A percentile compares a stretch with the other conserved stretches of the same genome.
phyloP scores from a whole-genome alignment of 2,888 invertebrate species.

The Danaus chrysippus region DNA sequence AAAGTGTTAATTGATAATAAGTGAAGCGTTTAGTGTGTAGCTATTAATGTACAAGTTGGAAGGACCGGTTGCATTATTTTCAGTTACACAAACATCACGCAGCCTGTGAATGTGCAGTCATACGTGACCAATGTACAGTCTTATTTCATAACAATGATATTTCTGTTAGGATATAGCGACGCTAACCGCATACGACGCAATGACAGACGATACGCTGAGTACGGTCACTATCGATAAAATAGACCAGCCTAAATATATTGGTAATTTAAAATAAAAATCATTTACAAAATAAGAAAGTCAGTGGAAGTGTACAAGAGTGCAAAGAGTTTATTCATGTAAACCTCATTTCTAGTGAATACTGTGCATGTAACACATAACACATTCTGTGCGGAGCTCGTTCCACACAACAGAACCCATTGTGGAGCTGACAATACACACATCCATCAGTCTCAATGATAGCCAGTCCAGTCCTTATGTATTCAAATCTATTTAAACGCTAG shows the following conservation, averaged over 20 bases:
- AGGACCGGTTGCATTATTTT: conserved; percentile 29
- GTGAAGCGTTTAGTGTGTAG: not conserved
- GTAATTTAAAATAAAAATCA: not conserved
- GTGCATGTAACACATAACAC: conserved; percentile 18
- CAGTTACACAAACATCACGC: conserved; percentile 43
- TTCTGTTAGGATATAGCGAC: conserved; percentile 53
- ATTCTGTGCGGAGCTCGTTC: conserved; percentile 17
- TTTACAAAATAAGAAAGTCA: conserved; percentile 36
- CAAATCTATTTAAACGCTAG: conserved; percentile 8
- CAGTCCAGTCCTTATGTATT: conserved; percentile 27
- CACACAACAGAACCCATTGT: conserved; percentile 48
- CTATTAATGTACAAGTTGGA: not conserved
- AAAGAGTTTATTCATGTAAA: conserved; percentile 48
- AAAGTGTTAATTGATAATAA: not conserved
- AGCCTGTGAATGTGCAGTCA: conserved; percentile 38
- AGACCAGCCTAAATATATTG: not conserved
- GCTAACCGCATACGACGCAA: conserved; percentile 41
- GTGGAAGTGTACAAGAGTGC: conserved; percentile 28
- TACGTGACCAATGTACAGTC: conserved; percentile 57
- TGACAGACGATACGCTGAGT: conserved; percentile 19
- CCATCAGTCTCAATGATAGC: conserved; percentile 44
- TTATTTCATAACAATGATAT: conserved; percentile 67
- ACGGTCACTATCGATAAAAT: not conserved
- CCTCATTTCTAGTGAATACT: conserved; percentile 33
- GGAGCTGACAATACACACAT: conserved; percentile 50